A percentile compares a stretch with the other conserved stretches of the same genome.
These are phyloP conservation scores for Aporrectodea caliginosa DNA, from an alignment of 1,140 invertebrate genomes.

Conservation along the genomic window DNA sequence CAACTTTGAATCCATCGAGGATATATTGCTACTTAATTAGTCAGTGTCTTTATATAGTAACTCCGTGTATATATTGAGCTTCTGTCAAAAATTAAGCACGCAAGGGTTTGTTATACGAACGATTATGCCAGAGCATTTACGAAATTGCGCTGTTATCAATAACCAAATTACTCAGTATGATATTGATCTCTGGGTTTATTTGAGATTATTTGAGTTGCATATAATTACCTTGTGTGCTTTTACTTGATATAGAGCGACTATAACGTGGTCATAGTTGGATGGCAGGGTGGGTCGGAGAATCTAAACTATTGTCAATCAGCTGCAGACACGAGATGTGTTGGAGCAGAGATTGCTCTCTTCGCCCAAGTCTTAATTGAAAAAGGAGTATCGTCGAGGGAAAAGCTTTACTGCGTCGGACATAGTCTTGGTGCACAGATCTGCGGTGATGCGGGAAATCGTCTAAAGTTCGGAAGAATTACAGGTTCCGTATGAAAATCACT, in stretches of 20 bases:
- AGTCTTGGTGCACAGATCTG: slow-evolving; percentile 50
- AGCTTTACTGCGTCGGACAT: slow-evolving; percentile 49
- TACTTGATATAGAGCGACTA: background rate
- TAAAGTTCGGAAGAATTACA: slow-evolving; percentile 71
- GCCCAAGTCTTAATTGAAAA: slow-evolving; percentile 13
- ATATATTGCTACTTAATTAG: too few species aligned
- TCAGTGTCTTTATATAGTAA: too few species aligned
- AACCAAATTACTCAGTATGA: too few species aligned
- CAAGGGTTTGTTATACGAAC: too few species aligned
- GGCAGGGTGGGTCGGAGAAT: slow-evolving; percentile 22
- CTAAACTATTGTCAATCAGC: slow-evolving; percentile 56
- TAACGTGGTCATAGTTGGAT: slow-evolving; percentile 70
- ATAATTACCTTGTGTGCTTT: too few species aligned
- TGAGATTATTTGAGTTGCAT: too few species aligned
- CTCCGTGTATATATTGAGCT: too few species aligned
- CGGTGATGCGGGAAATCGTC: slow-evolving; percentile 44
- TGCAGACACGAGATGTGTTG: slow-evolving; percentile 32
- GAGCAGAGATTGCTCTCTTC: slow-evolving; percentile 57
- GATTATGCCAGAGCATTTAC: too few species aligned
- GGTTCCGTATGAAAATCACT: too few species aligned
- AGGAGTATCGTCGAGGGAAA: background rate
- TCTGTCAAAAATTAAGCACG: too few species aligned
- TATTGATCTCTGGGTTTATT: background rate
- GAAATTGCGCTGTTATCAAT: too few species aligned
- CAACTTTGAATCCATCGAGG: too few species aligned